A percentile compares a stretch with the other conserved stretches of the same genome.
Conservation (phyloP, 2,797 vertebrate species). For the Hypotaenidia philippensis region DNA sequence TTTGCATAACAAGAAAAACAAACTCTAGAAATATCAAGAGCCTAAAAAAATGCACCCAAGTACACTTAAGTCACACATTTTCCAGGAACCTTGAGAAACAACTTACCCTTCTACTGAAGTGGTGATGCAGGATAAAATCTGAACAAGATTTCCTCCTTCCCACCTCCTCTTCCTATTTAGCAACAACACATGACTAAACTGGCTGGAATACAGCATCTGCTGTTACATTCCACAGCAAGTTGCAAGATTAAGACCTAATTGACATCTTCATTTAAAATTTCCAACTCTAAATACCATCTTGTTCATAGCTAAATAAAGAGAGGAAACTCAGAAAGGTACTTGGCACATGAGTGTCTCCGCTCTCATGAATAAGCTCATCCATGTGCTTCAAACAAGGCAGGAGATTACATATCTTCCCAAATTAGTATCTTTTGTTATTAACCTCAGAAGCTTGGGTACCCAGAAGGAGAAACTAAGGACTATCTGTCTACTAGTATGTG, state of each 20-base stretch:
- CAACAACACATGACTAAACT: neutral
- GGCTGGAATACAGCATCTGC: neutral
- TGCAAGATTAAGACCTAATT: neutral
- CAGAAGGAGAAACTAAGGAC: constrained; percentile 37
- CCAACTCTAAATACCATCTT: constrained; percentile 5
- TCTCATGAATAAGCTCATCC: neutral
- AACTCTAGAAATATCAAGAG: neutral
- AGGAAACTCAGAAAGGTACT: neutral
- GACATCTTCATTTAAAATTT: constrained; percentile 30
- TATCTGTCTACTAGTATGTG: neutral
- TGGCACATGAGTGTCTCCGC: neutral
- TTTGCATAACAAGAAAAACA: neutral
- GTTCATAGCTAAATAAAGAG: neutral
- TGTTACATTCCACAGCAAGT: neutral
- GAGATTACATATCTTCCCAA: neutral
- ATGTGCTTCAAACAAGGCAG: constrained; percentile 4
- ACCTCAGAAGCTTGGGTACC: neutral
- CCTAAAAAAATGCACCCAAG: neutral
- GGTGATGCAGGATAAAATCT: constrained; percentile 13
- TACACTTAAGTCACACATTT: neutral
- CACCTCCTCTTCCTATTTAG: neutral
- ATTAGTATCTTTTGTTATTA: constrained; percentile 6
- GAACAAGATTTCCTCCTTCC: neutral
- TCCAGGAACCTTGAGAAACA: constrained; percentile 20
- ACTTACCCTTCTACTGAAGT: neutral